Conservation (phyloP, 2,797 vertebrate species). For the Chloroceryle amazona region DNA sequence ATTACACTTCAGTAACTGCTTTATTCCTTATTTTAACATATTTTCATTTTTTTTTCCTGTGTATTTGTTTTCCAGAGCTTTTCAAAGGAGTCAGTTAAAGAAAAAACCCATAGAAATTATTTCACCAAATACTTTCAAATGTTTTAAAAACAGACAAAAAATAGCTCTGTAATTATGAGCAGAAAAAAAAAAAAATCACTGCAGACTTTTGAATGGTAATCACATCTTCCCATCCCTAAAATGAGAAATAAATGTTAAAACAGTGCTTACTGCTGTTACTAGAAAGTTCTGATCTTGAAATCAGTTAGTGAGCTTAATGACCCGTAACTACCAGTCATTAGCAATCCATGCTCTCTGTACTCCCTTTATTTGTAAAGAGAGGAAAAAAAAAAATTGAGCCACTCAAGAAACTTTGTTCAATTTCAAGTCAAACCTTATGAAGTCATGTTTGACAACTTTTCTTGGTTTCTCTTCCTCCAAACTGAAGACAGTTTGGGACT, state of each 20-base stretch:
- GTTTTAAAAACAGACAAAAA: slow-evolving; percentile 45
- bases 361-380: slow-evolving; percentile 71
- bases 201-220: slow-evolving; percentile 50
- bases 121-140: background rate
- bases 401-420: slow-evolving; percentile 70
- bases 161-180: slow-evolving; percentile 13
- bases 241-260: slow-evolving; percentile 70
- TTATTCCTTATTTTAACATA: slow-evolving; percentile 54
- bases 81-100: background rate
- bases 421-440: slow-evolving; percentile 81
- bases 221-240: slow-evolving; percentile 49
- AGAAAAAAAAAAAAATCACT: slow-evolving; percentile 36
- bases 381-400: slow-evolving; percentile 57
- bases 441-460: slow-evolving; percentile 82
- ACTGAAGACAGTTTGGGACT: slow-evolving; percentile 70
- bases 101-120: background rate
- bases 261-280: slow-evolving; percentile 61
- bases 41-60: slow-evolving; percentile 34
- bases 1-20: slow-evolving; percentile 60
- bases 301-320: slow-evolving; percentile 76
- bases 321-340: slow-evolving; percentile 65
- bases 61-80: slow-evolving; percentile 33
- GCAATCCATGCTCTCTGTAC: slow-evolving; percentile 49
- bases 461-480: slow-evolving; percentile 66
- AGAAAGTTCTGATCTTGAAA: slow-evolving; percentile 72